Conservation (phyloP, 35 echinoderm and acorn worm genomes). For the Ptychodera flava region DNA sequence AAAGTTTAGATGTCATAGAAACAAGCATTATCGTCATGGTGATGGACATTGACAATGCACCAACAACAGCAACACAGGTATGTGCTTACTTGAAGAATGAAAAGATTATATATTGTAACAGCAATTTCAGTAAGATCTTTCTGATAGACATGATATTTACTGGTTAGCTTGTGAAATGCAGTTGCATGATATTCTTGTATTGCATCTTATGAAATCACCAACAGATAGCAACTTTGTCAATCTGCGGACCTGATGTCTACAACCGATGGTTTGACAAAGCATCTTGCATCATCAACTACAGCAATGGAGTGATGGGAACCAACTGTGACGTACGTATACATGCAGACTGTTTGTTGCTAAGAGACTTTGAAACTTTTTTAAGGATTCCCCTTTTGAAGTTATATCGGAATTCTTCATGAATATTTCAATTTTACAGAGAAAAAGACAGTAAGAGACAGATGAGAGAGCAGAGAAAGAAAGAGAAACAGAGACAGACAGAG, state of each 20-base stretch:
- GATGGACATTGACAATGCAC: background rate
- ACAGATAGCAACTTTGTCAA: background rate
- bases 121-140: too few relatives aligned
- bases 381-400: background rate
- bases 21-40: background rate
- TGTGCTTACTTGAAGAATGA: too few relatives aligned
- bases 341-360: background rate
- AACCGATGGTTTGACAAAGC: background rate
- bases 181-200: too few relatives aligned
- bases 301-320: background rate
- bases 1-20: background rate
- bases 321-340: background rate
- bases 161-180: too few relatives aligned
- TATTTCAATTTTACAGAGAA: background rate
- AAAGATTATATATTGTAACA: too few relatives aligned
- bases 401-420: background rate
- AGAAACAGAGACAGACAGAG: too few relatives aligned
- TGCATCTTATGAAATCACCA: too few relatives aligned
- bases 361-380: background rate
- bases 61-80: background rate
- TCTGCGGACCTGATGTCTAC: background rate
- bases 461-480: too few relatives aligned
- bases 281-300: background rate
- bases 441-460: background rate
- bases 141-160: too few relatives aligned